Base-by-base conservation (phyloP, 1,140 invertebrate genomes). In the Pseudomyrmex pallidus region DNA sequence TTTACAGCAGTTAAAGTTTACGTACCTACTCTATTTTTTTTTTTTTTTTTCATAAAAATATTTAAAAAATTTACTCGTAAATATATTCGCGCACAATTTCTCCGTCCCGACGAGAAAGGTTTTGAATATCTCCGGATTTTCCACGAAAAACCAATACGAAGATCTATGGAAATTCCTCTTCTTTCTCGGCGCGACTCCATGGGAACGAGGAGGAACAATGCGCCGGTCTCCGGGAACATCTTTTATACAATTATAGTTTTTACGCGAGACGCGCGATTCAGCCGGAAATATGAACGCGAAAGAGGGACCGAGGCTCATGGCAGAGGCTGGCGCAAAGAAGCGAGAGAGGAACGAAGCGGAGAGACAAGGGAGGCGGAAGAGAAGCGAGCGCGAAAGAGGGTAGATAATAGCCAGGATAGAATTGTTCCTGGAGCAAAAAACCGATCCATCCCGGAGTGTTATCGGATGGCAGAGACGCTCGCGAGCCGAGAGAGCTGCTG, bases 161-260 rank as follows among this genome's bases (percentile, higher is more conserved):
- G 86, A 89, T 82, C 52, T 83, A 86, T 89, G 86, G 87, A 83
- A 86, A 91, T 91, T 84, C 80, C 70, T 56, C 12, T 67, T 50
- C 85, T 91, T 91, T 35, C 35, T 5, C 35, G 90, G 90, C 85
- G 82, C 77, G 67, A 82, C 59, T 91, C 89, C 85, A 89, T 74
- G 74, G 72, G 62, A 85, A 78, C 44, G 35, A 22, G 57, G 83
- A 85, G 72, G 77, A 66, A 83, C 66, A 82, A 64, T 62, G 72
- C 44, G 72, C 56, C 68, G 50, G 87, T 66, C 68, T 66, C 7
- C 7, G 83, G 48, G 86, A 87, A 89, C 88, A 90, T 90, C 87
- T 91, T 93, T 93, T 90, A 93, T 90, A 90, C 93, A 93, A 93
- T 94, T 93, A 93, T 87, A 85, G 86, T 92, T 92, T 94, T 93